Percentiles rank a stretch among this genome's conserved stretches.
phyloP scores from a whole-genome alignment of 2,113 vertebrate genomes.

The Camelus bactrianus region DNA sequence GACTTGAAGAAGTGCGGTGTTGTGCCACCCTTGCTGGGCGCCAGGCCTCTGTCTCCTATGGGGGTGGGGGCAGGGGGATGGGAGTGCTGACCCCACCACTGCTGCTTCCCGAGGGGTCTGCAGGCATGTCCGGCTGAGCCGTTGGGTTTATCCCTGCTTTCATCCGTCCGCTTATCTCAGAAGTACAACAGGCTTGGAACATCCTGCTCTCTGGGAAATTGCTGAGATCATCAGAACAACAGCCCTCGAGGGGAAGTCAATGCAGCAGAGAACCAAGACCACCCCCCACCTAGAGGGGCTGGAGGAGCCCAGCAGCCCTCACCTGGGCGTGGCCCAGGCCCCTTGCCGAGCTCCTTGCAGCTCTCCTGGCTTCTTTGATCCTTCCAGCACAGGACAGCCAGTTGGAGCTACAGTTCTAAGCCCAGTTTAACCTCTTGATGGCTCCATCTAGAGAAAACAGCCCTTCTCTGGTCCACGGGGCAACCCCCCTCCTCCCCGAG shows the following conservation, averaged over 20 bases:
- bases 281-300: neutral
- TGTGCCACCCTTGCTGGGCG: neutral
- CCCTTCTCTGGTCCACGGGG: neutral
- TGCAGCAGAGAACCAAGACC: neutral
- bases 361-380: neutral
- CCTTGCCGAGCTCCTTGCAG: neutral
- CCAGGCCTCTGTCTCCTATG: neutral
- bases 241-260: neutral
- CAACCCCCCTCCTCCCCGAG: neutral
- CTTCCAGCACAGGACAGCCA: neutral
- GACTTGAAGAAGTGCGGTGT: neutral
- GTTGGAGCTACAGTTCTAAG: neutral
- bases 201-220: conserved; percentile 55
- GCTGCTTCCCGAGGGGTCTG: neutral
- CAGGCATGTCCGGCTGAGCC: neutral
- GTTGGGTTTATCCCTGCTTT: neutral
- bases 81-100: neutral
- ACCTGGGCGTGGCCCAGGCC: neutral
- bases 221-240: conserved; percentile 42
- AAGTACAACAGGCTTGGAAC: conserved; percentile 29
- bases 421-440: neutral
- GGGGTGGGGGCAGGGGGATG: neutral
- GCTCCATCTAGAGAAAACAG: neutral
- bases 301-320: neutral
- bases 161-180: conserved; percentile 40